Evolutionary conservation across 2,797 vertebrate genomes (phyloP), one percentile per base, ranked within the genome.

Genomic region (Loriculus beryllinus): DNA sequence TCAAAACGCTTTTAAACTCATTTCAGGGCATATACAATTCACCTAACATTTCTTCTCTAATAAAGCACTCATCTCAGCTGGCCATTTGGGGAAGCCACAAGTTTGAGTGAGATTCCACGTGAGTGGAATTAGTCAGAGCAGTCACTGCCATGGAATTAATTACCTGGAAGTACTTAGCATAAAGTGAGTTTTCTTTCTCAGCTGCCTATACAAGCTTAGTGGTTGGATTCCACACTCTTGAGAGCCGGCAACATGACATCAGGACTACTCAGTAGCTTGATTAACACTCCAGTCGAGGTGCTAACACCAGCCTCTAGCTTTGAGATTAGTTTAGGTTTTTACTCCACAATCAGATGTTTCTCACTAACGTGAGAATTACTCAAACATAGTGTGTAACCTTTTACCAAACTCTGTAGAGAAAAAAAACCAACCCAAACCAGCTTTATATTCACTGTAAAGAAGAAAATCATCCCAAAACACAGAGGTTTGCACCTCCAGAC

Each of bases 381-480:
- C 51, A 80, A 51, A 33, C 7, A 10, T 0, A 12, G 4, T 2
- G 3, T 8, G 48, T 4, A 59, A 22, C 2, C 25, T 21, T 63
- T 31, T 18, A 67, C 14, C 8, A 8, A 76, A 23, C 19, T 54
- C 33, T 14, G 5, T 1, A 35, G 6, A 3, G 10, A 7, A 49
- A 11, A 28, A 23, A 13, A 48, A 7, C 47, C 13, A 48, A 7
- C 47, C 6, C 49, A 48, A 15, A n/a, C 9, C 45, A 49, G n/a
- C 40, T 52, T 56, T 14, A n/a, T 6, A 64, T 0, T 19, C 9
- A 19, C 15, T 21, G 14, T 11, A 14, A 67, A 69, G 54, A 14
- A 57, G 35, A 6, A 62, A 69, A 6, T 28, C 8, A 67, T 5
- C 49, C 48, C 51, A 45, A 71, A 89, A 18, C 2, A 1, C n/a